Base-by-base conservation (phyloP, 2,113 vertebrate species). In the Semicossyphus pulcher region DNA sequence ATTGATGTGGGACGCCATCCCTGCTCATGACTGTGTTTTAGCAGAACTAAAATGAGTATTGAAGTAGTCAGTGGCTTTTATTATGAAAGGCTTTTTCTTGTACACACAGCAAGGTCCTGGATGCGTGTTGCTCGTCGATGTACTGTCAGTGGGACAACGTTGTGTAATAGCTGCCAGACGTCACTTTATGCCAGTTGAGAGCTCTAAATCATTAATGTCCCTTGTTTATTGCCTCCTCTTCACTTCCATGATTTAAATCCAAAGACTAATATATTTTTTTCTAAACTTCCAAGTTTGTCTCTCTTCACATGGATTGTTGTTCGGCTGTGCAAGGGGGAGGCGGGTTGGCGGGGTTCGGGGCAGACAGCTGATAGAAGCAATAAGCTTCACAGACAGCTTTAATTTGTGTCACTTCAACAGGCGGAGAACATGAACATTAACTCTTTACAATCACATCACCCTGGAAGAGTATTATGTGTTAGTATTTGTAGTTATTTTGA, bases 151-250 rank as follows among this genome's bases (percentile, higher is more conserved):
- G 62, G 78, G 63, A 58, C 76, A n/a, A 58, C 4, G 34, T 92
- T 93, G 88, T 74, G 73, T 88, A 91, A 91, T 58, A 69, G 73
- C 64, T 64, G 31, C 70, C 77, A 87, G 83, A 83, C 74, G 53
- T 90, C 90, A 89, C 85, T 72, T 69, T 29, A 69, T 64, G 80
- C 70, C 72, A 56, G 73, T 78, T 45, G 80, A 84, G 74, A 72
- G 63, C 57, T 80, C 76, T 91, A 20, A 90, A 90, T 91, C 77
- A 86, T 90, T 86, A 58, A 92, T 91, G 85, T 34, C 66, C 20
- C 5, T 39, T 5, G 9, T 39, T 42, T 23, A 39, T 58, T 4
- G 2, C 28, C 42, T 45, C 37, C 60, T 59, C 36, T 62, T 41
- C 26, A 60, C 62, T 76, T 66, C 49, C 56, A 74, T 56, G 42